Percentiles rank a stretch among this genome's conserved stretches.
Conservation (phyloP, 2,797 vertebrate genomes). For the Sebastiscus tertius region DNA sequence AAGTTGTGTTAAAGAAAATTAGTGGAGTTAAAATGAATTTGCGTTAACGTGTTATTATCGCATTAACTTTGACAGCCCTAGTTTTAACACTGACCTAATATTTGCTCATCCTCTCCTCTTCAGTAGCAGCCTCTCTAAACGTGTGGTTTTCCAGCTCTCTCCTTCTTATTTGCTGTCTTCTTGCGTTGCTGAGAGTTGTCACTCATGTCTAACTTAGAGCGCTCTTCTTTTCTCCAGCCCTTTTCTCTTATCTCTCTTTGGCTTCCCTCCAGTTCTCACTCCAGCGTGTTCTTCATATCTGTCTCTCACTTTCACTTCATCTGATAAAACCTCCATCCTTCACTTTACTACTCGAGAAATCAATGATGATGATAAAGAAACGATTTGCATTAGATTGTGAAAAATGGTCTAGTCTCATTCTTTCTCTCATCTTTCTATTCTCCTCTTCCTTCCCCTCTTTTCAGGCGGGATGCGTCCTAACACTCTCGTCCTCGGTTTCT, state of each 20-base stretch:
- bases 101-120: not conserved
- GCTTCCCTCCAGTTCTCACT: conserved; percentile 1
- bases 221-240: not conserved
- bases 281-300: not conserved
- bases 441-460: not conserved
- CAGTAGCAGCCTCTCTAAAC: not conserved
- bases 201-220: too few species aligned
- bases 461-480: conserved; percentile 94
- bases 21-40: too few species aligned
- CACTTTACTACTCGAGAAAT: not conserved
- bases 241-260: not conserved
- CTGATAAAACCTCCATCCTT: not conserved
- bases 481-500: conserved; percentile 92
- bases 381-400: not conserved
- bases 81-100: not conserved
- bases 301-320: not conserved
- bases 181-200: not conserved
- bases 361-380: not conserved
- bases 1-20: too few species aligned
- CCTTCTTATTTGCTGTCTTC: not conserved
- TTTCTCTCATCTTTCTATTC: not conserved
- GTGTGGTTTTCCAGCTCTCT: not conserved
- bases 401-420: not conserved
- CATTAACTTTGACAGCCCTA: too few species aligned
- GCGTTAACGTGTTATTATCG: too few species aligned